Percentiles rank a stretch among this genome's conserved stretches.
These are phyloP conservation scores for Strigops habroptila DNA, from an alignment of 2,113 vertebrate species.

Conservation along the genomic window DNA sequence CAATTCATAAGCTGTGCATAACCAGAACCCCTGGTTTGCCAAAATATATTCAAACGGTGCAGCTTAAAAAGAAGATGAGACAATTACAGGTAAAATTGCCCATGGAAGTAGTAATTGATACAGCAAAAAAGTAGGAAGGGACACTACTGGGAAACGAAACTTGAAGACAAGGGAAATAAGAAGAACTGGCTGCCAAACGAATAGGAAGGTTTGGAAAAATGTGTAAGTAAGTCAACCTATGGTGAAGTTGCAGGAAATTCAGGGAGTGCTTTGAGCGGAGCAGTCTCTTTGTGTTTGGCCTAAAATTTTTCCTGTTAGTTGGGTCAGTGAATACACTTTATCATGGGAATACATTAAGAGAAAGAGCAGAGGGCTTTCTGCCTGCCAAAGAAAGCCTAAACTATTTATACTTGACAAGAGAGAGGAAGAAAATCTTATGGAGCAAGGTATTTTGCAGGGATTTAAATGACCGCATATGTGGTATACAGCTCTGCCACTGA, in stretches of 20 bases:
- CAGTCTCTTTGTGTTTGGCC: not conserved
- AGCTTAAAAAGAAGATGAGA: not conserved
- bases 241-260: not conserved
- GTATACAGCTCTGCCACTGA: constrained; percentile 11
- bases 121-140: not conserved
- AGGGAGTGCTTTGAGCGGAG: not conserved
- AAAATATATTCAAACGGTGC: not conserved
- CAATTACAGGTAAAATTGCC: not conserved
- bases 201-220: not conserved
- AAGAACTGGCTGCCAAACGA: not conserved
- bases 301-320: not conserved
- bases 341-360: constrained; percentile 1
- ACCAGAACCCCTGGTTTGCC: not conserved
- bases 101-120: not conserved
- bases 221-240: not conserved
- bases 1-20: not conserved
- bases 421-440: not conserved
- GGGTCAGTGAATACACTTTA: not conserved
- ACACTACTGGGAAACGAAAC: not conserved
- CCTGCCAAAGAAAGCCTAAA: constrained; percentile 6
- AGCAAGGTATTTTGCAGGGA: constrained; percentile 23
- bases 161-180: not conserved
- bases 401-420: not conserved
- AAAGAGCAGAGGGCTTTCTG: not conserved
- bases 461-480: not conserved